phyloP scores from a whole-genome alignment of 2,797 vertebrate genomes.

The Rhynchotus rufescens region DNA sequence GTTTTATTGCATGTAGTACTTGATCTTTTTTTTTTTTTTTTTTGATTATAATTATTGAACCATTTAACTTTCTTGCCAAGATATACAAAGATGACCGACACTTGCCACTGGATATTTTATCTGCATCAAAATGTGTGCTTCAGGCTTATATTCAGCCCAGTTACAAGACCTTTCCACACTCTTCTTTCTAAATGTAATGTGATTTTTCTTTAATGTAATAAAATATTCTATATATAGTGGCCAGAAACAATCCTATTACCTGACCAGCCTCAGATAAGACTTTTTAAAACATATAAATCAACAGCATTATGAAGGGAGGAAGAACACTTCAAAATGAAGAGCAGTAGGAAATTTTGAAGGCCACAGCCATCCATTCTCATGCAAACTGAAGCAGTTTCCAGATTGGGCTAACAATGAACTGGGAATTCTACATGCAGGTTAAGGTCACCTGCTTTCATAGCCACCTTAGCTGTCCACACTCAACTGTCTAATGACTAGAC shows the following conservation, averaged over 20 bases:
- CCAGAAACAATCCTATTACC: neutral
- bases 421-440: constrained; percentile 71
- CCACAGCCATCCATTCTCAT: constrained; percentile 67
- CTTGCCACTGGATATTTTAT: neutral
- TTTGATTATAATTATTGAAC: neutral
- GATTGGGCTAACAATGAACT: constrained; percentile 70
- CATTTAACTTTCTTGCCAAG: neutral
- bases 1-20: neutral
- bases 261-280: neutral
- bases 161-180: neutral
- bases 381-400: constrained; percentile 66
- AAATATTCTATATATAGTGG: neutral
- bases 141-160: neutral
- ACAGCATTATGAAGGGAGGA: neutral
- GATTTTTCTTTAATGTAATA: neutral
- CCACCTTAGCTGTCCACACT: constrained; percentile 56
- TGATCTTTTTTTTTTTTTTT: neutral
- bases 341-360: constrained; percentile 47
- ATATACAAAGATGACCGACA: neutral
- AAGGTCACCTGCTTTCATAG: constrained; percentile 71
- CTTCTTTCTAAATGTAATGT: neutral
- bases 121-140: neutral
- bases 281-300: neutral
- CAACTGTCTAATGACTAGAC: constrained; percentile 65
- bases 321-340: constrained; percentile 47